Evolutionary conservation across 2,888 invertebrate species (phyloP).

Genomic region (Celastrina argiolus): DNA sequence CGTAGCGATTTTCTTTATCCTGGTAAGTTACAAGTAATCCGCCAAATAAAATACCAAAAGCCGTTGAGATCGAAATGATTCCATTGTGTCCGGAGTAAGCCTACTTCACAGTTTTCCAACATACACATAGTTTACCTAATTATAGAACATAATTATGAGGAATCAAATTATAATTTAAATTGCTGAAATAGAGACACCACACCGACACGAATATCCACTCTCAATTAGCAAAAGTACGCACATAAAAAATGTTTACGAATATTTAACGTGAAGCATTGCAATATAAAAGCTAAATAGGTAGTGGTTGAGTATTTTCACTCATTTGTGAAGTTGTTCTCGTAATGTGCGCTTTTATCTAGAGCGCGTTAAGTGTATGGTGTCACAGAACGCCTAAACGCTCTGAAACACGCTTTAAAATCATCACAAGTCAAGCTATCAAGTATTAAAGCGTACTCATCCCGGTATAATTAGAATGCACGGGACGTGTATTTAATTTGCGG

Average conservation of each 20-base stretch:
- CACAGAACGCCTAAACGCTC: background rate
- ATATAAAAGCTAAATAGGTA: conserved; percentile 3
- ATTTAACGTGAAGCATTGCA: background rate
- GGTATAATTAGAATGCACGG: conserved; percentile 28
- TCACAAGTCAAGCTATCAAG: conserved; percentile 16
- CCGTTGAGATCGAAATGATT: too few relatives aligned
- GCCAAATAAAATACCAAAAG: too few relatives aligned
- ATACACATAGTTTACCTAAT: too few relatives aligned
- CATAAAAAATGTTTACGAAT: background rate
- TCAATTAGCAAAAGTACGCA: background rate
- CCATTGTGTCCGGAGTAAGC: too few relatives aligned
- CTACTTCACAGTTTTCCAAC: too few relatives aligned
- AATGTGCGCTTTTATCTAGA: conserved; percentile 9
- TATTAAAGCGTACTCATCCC: conserved; percentile 20
- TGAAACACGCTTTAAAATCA: conserved; percentile 5
- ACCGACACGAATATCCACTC: background rate
- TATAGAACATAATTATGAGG: too few relatives aligned
- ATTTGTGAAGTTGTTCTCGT: conserved; percentile 8
- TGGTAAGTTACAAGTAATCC: too few relatives aligned
- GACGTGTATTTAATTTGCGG: conserved; percentile 31
- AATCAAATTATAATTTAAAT: too few relatives aligned
- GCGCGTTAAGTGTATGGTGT: conserved; percentile 1
- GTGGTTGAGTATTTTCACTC: conserved; percentile 1
- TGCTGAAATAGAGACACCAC: background rate
- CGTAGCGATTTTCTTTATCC: too few relatives aligned